Percentiles rank a stretch among this genome's conserved stretches.
Conservation (phyloP, 2,888 invertebrate genomes). For the Pegoplata infirma region DNA sequence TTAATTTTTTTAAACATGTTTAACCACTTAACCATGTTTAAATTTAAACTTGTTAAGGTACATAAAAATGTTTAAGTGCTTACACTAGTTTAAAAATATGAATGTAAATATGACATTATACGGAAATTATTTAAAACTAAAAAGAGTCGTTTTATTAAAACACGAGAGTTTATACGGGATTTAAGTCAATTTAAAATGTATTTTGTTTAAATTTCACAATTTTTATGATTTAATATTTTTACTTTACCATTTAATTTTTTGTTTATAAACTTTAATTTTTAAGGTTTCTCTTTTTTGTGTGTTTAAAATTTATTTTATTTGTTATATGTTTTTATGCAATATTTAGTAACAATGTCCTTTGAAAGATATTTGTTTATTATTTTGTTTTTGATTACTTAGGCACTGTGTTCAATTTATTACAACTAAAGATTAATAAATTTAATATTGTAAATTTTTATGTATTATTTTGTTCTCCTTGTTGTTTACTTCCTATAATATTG, state of each 20-base stretch:
- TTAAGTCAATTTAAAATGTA: slow-evolving; percentile 53
- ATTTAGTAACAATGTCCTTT: slow-evolving; percentile 77
- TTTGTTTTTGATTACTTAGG: slow-evolving; percentile 76
- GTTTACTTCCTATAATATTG: slow-evolving; percentile 55
- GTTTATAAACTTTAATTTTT: slow-evolving; percentile 52
- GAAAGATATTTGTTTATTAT: slow-evolving; percentile 69
- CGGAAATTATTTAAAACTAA: too few species aligned
- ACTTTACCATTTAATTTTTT: slow-evolving; percentile 56
- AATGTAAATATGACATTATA: too few species aligned
- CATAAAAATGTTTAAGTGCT: too few species aligned
- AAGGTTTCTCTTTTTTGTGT: slow-evolving; percentile 55
- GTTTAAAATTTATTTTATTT: slow-evolving; percentile 55
- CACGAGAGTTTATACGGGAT: too few species aligned
- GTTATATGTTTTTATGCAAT: slow-evolving; percentile 51
- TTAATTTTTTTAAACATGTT: too few species aligned
- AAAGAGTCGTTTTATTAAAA: too few species aligned
- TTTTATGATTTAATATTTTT: slow-evolving; percentile 48
- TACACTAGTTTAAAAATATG: too few species aligned
- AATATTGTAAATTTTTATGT: slow-evolving; percentile 64
- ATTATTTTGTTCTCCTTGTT: slow-evolving; percentile 61
- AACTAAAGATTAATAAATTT: slow-evolving; percentile 75
- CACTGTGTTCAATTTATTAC: slow-evolving; percentile 77
- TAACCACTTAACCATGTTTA: too few species aligned
- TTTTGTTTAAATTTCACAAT: slow-evolving; percentile 45
- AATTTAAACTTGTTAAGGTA: too few species aligned